These are phyloP conservation scores for Phalloptychus januarius DNA, from an alignment of 2,797 vertebrate species.

Conservation along the genomic window DNA sequence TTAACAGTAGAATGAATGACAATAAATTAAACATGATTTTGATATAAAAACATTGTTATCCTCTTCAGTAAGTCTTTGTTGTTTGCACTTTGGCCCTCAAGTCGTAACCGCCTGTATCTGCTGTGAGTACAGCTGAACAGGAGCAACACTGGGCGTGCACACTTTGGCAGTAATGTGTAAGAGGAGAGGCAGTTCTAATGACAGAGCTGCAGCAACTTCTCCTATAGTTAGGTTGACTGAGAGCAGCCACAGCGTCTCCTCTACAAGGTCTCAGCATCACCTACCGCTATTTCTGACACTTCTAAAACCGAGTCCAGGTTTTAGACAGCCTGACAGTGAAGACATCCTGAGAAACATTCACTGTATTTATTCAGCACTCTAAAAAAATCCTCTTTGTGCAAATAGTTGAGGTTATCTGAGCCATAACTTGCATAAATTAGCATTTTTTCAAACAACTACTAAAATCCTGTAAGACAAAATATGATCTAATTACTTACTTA, in stretches of 20 bases:
- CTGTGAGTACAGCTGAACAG: slow-evolving; percentile 24
- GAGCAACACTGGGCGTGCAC: slow-evolving; percentile 39
- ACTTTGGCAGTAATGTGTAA: slow-evolving; percentile 28
- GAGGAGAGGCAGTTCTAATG: slow-evolving; percentile 26
- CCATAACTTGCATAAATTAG: slow-evolving; percentile 9
- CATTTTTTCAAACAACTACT: neutral
- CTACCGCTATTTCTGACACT: slow-evolving; percentile 22
- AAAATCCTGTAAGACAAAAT: neutral
- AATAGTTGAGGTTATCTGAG: neutral
- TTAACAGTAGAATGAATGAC: neutral
- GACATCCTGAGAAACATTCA: neutral
- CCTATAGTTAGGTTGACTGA: slow-evolving; percentile 34
- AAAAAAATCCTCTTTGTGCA: neutral
- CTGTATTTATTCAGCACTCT: slow-evolving; percentile 8
- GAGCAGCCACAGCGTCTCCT: slow-evolving; percentile 14
- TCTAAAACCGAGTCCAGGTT: slow-evolving; percentile 7
- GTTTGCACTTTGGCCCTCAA: slow-evolving; percentile 2
- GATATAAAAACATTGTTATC: neutral
- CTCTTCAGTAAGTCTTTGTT: neutral
- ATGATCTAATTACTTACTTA: neutral
- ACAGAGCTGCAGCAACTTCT: slow-evolving; percentile 27
- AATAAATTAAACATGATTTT: slow-evolving; percentile 1
- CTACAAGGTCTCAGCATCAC: slow-evolving; percentile 8
- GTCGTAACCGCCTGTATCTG: slow-evolving; percentile 21
- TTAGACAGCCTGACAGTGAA: neutral